Percentiles rank a stretch among this genome's conserved stretches.
Conservation (phyloP, 2,888 invertebrate species). For the Ennomos fuscantarius region DNA sequence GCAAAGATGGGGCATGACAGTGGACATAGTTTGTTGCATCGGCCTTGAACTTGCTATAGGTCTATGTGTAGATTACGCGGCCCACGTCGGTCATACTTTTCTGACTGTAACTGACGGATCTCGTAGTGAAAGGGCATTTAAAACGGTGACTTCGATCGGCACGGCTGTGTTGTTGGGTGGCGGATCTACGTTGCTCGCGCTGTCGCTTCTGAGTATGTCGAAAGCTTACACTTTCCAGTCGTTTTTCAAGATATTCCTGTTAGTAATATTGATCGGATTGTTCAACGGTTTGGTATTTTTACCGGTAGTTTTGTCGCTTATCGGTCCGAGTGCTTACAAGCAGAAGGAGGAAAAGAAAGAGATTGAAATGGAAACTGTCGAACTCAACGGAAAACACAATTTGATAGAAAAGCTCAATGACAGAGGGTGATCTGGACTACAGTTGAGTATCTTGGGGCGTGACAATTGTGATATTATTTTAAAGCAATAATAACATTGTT, state of each 20-base stretch:
- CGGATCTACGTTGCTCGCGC: constrained; percentile 90
- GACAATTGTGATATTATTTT: constrained; percentile 30
- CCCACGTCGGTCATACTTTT: constrained; percentile 93
- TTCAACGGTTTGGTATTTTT: constrained; percentile 91
- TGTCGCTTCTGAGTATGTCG: constrained; percentile 89
- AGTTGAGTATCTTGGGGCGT: constrained; percentile 13
- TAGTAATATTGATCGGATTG: constrained; percentile 91
- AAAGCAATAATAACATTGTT: constrained; percentile 17
- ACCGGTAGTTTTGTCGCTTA: constrained; percentile 89
- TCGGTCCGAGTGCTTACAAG: constrained; percentile 87
- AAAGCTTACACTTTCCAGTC: constrained; percentile 91
- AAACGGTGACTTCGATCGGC: constrained; percentile 90
- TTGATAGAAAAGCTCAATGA: constrained; percentile 42
- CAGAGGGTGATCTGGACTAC: constrained; percentile 16
- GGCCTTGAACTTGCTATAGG: constrained; percentile 92
- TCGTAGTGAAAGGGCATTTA: constrained; percentile 84
- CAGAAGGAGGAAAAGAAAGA: constrained; percentile 47
- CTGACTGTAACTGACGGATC: constrained; percentile 85
- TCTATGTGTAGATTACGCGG: constrained; percentile 93
- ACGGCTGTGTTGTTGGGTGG: constrained; percentile 92
- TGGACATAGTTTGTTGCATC: constrained; percentile 93
- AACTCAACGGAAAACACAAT: constrained; percentile 66
- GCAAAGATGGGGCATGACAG: constrained; percentile 92
- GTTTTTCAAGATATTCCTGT: constrained; percentile 90
- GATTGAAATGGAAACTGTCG: constrained; percentile 58